Evolutionary conservation across 2,797 vertebrate genomes (phyloP), one percentile per base, ranked within the genome.

Genomic region (Hipposideros larvatus): DNA sequence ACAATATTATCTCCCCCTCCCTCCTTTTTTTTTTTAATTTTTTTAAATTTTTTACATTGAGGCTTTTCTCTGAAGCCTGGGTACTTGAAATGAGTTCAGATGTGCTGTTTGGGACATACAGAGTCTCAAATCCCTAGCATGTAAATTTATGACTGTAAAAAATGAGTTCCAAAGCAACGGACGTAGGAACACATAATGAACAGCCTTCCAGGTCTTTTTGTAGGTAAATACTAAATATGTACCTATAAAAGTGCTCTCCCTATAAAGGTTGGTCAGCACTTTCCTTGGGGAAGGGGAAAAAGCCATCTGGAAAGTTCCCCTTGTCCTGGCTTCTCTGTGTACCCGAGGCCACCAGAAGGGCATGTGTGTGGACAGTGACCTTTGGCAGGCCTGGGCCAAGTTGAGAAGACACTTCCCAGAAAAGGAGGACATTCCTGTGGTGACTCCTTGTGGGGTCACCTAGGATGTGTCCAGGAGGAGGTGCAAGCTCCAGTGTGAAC

Each of bases 231-330:
- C 4, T 55, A 37, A 2, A 16, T 78, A 93, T 46, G 63, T 91
- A 43, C 5, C 46, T 87, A 94, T 4, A 70, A 89, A 96, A 95
- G 0, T 59, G 75, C 13, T 34, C 80, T 15, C 16, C 51, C 0
- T 46, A 68, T 59, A 94, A 70, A 82, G 55, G 0, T 2, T 73
- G 70, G 4, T 84, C 16, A 94, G 70, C n/a, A 53, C n/a, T 94
- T 94, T 86, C 71, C 80, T 96, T 96, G 68, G 65, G 84, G 59
- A 78, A 95, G 48, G 9, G 68, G 92, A 43, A 96, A 87, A 87
- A 70, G 41, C 48, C 75, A 61, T 53, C 92, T 83, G 46, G 78
- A 71, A 75, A 94, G 2, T 34, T n/a, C 7, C 43, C 4, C 13
- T 10, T 11, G 0, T 31, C 1, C 14, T 53, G 55, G 7, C 48